Evolutionary conservation across 2,113 vertebrate species (phyloP), one percentile per base, ranked within the genome.

Genomic region (Lasiurus borealis): DNA sequence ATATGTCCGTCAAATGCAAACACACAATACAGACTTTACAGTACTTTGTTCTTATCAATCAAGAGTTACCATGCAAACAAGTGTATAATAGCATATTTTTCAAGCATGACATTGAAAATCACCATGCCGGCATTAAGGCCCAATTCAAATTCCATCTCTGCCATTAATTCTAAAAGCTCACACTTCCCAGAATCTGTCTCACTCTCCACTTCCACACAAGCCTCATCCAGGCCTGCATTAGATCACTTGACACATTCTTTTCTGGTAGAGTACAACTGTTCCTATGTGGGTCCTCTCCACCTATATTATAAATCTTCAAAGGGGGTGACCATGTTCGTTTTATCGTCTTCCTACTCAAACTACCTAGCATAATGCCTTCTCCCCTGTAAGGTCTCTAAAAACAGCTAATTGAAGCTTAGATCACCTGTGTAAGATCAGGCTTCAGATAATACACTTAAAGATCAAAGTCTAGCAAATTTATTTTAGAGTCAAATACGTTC

Each of bases 1-100:
- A 87, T 62, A 72, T 46, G 36, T 82, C 85, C 89, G 29, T 96
- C 62, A 88, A 89, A 72, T 72, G 31, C 48, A 90, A 96, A 88
- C 21, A 46, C 14, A 5, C 44, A 88, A 82, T 52, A 87, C 21
- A 83, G 80, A 71, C 34, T 40, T 48, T 64, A 5, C 9, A 81
- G 71, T 62, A 50, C 6, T 69, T 80, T 90, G 59, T 75, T 64
- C 18, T 21, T 83, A 78, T 86, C 62, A 69, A 18, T 94, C 48
- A 93, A 92, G 11, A 88, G 76, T 80, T 78, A 11, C 11, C 69
- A 68, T 54, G 19, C 23, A 87, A 90, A 91, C 88, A 73, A 52
- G 25, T 31, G 31, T 52, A 44, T 52, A 77, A 50, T 81, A 95
- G 48, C 7, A 34, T 52, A 34, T 83, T 96, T 89, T 81, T 59